Evolutionary conservation across 2,797 vertebrate genomes (phyloP), one percentile per base, ranked within the genome.

Genomic region (Eleutherodactylus coqui): DNA sequence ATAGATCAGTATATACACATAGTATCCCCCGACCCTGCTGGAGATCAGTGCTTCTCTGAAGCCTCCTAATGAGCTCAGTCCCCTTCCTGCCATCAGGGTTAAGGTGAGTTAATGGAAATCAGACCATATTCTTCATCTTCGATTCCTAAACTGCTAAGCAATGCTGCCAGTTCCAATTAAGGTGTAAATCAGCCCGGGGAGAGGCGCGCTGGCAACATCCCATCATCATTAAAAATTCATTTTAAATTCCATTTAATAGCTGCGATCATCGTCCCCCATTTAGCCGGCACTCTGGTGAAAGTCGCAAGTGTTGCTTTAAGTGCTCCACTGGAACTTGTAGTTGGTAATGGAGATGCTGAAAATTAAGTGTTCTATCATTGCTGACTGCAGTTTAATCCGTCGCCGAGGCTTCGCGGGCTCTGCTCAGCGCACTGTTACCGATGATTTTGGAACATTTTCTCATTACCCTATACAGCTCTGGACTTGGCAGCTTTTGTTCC

Each of bases 161-260:
- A 43, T 82, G 55, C 79, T 82, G 85, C 85, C 85, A 82, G 79
- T 51, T 82, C 79, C 85, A 86, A 86, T 86, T 82, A 86, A 82
- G 79, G 85, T 86, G 85, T 87, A 87, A 87, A 87, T 87, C 85
- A 87, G 85, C 47, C 85, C 73, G 11, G 36, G 64, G 80, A 87
- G 85, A 87, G 47, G 21, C n/a, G 80, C 80, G 41, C 34, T 87
- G 85, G 85, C 85, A 87, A 60, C 80, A 27, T 83, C 73, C 85
- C 85, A 72, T 62, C 75, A 69, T 87, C 85, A 87, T 87, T 87
- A 87, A 87, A 87, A 83, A 87, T 87, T 83, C 85, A 87, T 83
- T 87, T 79, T 38, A 83, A 78, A 87, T 87, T 87, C 73, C 78
- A 73, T 83, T 60, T 87, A 83, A 87, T 87, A 83, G 85, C 85